Percentiles rank a stretch among this genome's conserved stretches.
phyloP scores from a whole-genome alignment of 2,113 vertebrate genomes.

The Pteruthius melanotis region DNA sequence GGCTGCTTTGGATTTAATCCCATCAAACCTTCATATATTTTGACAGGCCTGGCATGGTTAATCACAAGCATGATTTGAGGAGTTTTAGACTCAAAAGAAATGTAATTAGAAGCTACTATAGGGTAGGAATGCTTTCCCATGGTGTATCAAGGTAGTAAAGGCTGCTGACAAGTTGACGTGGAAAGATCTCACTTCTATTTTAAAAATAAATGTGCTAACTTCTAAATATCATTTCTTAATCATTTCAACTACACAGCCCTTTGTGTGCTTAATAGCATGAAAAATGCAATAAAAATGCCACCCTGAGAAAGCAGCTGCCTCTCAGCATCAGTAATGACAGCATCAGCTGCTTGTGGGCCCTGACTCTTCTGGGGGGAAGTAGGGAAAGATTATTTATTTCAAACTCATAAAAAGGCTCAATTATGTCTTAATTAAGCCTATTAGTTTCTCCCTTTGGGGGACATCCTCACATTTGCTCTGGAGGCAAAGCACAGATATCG shows the following conservation, averaged over 20 bases:
- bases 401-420: background rate
- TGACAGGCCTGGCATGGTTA: conserved; percentile 36
- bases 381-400: background rate
- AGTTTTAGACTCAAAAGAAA: background rate
- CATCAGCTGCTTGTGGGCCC: background rate
- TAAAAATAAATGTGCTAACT: conserved; percentile 1
- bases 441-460: background rate
- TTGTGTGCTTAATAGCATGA: background rate
- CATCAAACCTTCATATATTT: conserved; percentile 15
- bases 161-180: background rate
- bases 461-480: background rate
- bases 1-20: conserved; percentile 11
- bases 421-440: background rate
- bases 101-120: background rate
- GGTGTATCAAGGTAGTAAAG: background rate
- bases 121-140: background rate
- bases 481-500: background rate
- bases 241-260: background rate
- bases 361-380: background rate
- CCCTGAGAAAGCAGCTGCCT: background rate
- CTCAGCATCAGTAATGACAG: background rate
- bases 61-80: background rate
- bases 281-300: background rate
- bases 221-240: conserved; percentile 2
- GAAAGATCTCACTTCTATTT: conserved; percentile 10